These are phyloP conservation scores for Hyperoodon ampullatus DNA, from an alignment of 2,113 vertebrate genomes.

Conservation along the genomic window DNA sequence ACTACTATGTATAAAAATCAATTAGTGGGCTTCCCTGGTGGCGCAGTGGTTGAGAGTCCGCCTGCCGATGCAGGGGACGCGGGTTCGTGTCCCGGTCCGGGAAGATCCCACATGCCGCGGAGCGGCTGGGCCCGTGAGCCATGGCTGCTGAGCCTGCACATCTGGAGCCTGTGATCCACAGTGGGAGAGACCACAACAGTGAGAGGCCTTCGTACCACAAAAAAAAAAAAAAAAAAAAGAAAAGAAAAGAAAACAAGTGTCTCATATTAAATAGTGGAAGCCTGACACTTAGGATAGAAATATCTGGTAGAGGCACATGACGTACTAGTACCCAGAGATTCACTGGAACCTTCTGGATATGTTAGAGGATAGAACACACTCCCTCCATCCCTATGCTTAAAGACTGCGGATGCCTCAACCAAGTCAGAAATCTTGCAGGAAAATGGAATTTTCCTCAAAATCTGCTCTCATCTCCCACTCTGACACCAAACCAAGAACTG, in stretches of 20 bases:
- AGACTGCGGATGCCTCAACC: not conserved
- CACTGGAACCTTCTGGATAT: not conserved
- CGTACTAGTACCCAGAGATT: not conserved
- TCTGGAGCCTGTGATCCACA: too few relatives aligned
- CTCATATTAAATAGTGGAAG: not conserved
- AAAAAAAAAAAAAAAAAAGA: too few relatives aligned
- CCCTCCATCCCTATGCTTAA: not conserved
- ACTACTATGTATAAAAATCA: too few relatives aligned
- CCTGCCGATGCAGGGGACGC: too few relatives aligned
- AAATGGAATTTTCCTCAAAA: not conserved
- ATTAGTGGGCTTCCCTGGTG: too few relatives aligned
- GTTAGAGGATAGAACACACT: not conserved
- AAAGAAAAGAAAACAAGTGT: too few relatives aligned
- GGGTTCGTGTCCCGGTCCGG: rapidly evolving
- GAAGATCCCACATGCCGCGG: rapidly evolving
- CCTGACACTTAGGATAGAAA: not conserved
- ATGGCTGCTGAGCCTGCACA: rapidly evolving
- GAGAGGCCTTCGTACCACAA: too few relatives aligned
- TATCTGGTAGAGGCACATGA: not conserved
- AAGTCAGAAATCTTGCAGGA: not conserved
- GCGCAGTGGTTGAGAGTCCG: too few relatives aligned
- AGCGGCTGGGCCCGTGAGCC: too few relatives aligned
- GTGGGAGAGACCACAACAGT: too few relatives aligned
- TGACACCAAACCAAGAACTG: not conserved
- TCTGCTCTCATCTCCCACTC: not conserved